Evolutionary conservation across 1,140 invertebrate genomes (phyloP).

Genomic region (Holcopasites calliopsidis): DNA sequence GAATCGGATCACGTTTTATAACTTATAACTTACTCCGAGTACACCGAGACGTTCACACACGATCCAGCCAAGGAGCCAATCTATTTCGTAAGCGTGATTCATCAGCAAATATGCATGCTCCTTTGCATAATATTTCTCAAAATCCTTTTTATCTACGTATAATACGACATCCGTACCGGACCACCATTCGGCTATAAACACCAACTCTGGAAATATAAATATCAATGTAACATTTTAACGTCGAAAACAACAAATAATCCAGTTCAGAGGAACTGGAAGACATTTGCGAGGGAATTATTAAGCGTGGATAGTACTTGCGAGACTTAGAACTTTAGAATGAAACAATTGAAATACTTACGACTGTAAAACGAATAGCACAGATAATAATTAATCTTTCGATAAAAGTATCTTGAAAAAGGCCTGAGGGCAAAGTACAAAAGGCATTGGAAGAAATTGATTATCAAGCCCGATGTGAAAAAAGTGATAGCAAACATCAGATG

Average conservation of each 20-base stretch:
- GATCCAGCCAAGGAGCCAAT: conserved; percentile 96
- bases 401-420: conserved; percentile 87
- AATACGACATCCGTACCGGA: conserved; percentile 86
- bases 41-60: conserved; percentile 88
- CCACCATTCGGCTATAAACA: conserved; percentile 97
- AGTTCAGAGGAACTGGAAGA: no score
- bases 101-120: conserved; percentile 95
- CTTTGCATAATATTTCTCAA: conserved; percentile 89
- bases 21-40: conserved; percentile 85
- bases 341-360: conserved; percentile 86
- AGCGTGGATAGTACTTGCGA: not conserved
- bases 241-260: not conserved
- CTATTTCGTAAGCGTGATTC: conserved; percentile 97
- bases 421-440: conserved; percentile 87
- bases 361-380: conserved; percentile 93
- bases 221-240: not conserved
- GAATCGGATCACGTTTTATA: not conserved
- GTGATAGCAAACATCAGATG: conserved; percentile 93
- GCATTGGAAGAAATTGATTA: conserved; percentile 91
- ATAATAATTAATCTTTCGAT: conserved; percentile 95
- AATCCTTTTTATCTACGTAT: conserved; percentile 89
- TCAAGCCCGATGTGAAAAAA: conserved; percentile 93
- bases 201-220: conserved; percentile 86
- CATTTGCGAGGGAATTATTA: no score
- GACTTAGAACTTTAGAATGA: not conserved